Conservation (phyloP, 1,140 invertebrate genomes). For the Lutraria rhynchaena region DNA sequence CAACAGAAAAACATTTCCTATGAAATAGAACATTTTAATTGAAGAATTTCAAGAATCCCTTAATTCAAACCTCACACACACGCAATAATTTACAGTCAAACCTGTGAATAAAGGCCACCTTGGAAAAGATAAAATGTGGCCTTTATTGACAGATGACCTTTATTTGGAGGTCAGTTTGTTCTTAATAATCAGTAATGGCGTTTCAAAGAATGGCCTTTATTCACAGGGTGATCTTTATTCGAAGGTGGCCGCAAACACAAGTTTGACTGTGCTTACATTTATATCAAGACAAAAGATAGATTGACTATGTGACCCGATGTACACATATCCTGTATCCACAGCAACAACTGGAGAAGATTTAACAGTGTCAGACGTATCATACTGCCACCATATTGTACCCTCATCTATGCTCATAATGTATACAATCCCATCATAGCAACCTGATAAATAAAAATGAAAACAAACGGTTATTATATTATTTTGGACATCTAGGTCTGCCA, state of each 20-base stretch:
- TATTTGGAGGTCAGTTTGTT: no score
- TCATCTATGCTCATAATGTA: constrained; percentile 85
- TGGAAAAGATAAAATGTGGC: no score
- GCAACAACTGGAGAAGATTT: constrained; percentile 86
- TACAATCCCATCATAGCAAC: constrained; percentile 87
- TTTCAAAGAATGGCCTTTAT: neutral
- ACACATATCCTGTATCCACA: constrained; percentile 81
- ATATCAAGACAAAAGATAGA: constrained; percentile 85
- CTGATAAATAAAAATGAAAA: no score
- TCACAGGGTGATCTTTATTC: no score
- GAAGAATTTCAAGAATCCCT: neutral
- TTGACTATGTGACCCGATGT: constrained; percentile 88
- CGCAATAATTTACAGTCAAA: neutral
- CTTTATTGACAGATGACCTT: no score
- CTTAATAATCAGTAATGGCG: neutral
- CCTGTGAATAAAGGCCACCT: no score
- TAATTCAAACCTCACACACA: neutral
- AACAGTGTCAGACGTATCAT: constrained; percentile 85
- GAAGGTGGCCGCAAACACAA: no score
- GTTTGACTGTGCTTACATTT: constrained; percentile 81
- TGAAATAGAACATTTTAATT: neutral
- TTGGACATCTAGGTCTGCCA: no score
- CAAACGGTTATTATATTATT: no score
- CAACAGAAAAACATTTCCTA: neutral
- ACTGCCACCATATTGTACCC: constrained; percentile 86